Base-by-base conservation (phyloP, 2,888 invertebrate genomes). In the Dicyrtoma fusca region DNA sequence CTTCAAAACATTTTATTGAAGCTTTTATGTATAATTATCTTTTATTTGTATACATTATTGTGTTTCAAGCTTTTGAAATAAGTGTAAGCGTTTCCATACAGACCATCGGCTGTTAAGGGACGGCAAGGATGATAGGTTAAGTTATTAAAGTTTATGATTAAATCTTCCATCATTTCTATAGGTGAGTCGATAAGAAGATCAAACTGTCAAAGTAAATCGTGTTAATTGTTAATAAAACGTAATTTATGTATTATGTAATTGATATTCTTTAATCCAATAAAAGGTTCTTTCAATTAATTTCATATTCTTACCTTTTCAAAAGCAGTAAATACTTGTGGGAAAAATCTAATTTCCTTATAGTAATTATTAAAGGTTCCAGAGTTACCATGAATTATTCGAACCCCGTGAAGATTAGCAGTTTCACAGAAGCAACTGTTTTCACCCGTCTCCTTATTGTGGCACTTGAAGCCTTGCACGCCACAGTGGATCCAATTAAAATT, bases 401-500 rank as follows among this genome's bases (percentile, higher is more conserved):
- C 57, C 14, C 64, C 62, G 25, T 45, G 34, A 5, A 14, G 13
- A 1, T 25, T 1, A 1, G 23, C 45, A 4, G 55, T n/a, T 1
- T 23, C 45, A 45, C 71, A 71, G 14, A 71, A 71, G n/a, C 71
- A 71, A 1, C 2, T 0, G 4, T 42, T 23, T 14, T 61, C 21
- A 1, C 53, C 44, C n/a, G 42, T 57, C 10, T 6, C 53, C 23
- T 57, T 17, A n/a, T 55, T 42, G 25, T 57, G 57, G 26, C 1
- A n/a, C 6, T 64, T 47, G 1, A 23, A 1, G 10, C 21, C 47
- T 0, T 5, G 21, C 17, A 44, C 5, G 1, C 71, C 71, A 45
- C 71, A 71, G 23, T 71, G 71, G 6, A 71, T 64, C 71, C 71
- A 71, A n/a, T 71, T 71, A 25, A 71, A 71, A 19, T 71, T 71